phyloP scores from a whole-genome alignment of 2,113 vertebrate species.

The Eonycteris spelaea region DNA sequence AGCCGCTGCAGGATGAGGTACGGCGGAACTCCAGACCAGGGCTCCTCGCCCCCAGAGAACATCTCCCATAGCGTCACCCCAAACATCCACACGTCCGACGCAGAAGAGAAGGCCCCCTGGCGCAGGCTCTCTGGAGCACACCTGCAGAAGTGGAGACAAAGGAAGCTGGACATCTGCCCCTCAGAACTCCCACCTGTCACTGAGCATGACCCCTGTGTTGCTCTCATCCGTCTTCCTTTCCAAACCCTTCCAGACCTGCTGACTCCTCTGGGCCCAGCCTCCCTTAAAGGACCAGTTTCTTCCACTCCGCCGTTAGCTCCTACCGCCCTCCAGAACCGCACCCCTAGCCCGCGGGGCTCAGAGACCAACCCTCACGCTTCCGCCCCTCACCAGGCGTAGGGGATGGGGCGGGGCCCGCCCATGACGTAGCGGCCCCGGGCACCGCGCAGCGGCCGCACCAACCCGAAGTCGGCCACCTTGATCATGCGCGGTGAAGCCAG shows the following conservation, averaged over 20 bases:
- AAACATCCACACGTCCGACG: constrained; percentile 94
- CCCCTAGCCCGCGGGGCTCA: too few species aligned
- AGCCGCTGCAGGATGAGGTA: constrained; percentile 86
- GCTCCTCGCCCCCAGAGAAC: constrained; percentile 92
- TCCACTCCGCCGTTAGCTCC: neutral
- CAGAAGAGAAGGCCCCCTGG: constrained; percentile 88
- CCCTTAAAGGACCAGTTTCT: too few species aligned
- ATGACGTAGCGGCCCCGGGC: constrained; percentile 89
- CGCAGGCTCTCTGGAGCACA: constrained; percentile 93
- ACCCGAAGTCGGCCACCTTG: constrained; percentile 93
- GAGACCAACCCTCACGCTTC: too few species aligned
- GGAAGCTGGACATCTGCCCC: neutral
- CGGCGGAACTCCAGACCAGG: constrained; percentile 80
- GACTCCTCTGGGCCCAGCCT: neutral
- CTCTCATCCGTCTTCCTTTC: neutral
- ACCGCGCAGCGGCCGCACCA: constrained; percentile 85
- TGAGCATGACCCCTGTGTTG: neutral
- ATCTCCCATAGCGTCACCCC: constrained; percentile 93
- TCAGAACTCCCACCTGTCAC: neutral
- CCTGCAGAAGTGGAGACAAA: constrained; percentile 76
- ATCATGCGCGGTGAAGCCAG: constrained; percentile 83
- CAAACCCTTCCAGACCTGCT: neutral
- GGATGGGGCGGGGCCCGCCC: constrained; percentile 88
- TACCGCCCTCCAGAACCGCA: neutral
- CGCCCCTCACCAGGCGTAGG: constrained; percentile 88